These are phyloP conservation scores for Glaucomys volans DNA, from an alignment of 2,113 vertebrate species.

Conservation along the genomic window DNA sequence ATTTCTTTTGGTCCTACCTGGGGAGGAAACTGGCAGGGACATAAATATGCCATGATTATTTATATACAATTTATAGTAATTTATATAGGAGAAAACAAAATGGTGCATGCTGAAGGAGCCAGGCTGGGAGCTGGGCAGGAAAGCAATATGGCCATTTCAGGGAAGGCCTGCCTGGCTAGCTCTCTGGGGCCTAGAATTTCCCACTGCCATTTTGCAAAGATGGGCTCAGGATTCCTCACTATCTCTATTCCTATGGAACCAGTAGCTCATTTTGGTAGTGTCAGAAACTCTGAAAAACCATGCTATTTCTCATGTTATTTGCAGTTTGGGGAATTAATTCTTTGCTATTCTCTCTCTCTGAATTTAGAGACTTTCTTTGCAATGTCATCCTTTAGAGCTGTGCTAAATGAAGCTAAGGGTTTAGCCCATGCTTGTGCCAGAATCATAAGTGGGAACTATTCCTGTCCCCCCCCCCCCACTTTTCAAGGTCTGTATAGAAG, in stretches of 20 bases:
- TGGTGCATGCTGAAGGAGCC: background rate
- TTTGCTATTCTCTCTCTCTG: conserved; percentile 9
- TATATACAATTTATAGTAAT: too few species aligned
- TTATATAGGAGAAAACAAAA: background rate
- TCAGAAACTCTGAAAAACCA: conserved; percentile 15
- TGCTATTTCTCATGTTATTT: background rate
- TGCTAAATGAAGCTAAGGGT: background rate
- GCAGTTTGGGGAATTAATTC: background rate
- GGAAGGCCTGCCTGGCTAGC: background rate
- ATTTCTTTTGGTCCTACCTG: background rate
- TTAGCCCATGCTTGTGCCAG: background rate
- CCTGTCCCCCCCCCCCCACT: accelerated
- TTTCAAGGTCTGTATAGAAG: background rate
- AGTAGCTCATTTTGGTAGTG: background rate
- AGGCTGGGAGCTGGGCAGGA: background rate
- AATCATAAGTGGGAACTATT: background rate
- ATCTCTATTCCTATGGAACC: background rate
- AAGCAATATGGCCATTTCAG: background rate
- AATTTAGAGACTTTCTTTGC: conserved; percentile 24
- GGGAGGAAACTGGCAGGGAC: background rate
- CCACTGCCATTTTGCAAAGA: background rate
- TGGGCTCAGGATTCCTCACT: background rate
- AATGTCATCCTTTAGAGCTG: background rate
- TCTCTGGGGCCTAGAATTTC: background rate
- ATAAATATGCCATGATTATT: background rate